phyloP scores from a whole-genome alignment of 53 echinoderm and acorn worm species.

The Echinarachnius parma region DNA sequence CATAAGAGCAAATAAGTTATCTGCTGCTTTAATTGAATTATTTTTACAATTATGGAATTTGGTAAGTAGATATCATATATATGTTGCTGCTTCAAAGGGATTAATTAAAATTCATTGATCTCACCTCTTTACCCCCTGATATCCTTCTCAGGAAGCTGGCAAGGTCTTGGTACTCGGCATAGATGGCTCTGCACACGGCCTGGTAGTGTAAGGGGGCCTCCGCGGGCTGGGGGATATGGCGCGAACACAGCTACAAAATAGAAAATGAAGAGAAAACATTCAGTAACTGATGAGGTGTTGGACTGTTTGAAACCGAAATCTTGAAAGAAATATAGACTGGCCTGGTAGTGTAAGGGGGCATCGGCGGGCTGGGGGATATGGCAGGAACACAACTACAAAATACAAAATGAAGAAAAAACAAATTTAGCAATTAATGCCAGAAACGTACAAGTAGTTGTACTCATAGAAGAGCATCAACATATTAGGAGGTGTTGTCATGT shows the following conservation, averaged over 20 bases:
- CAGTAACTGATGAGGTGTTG: too few species aligned
- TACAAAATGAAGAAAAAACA: not conserved
- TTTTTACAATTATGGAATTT: too few species aligned
- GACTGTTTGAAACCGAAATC: not conserved
- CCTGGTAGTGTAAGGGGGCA: slow-evolving; percentile 85
- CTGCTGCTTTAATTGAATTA: too few species aligned
- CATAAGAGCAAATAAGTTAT: too few species aligned
- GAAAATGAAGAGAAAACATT: not conserved
- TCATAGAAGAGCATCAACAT: too few species aligned
- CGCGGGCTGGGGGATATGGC: slow-evolving; percentile 66
- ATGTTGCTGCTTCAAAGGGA: too few species aligned
- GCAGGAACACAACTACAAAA: slow-evolving; percentile 61
- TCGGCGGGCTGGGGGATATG: slow-evolving; percentile 70
- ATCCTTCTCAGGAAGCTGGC: slow-evolving; percentile 82
- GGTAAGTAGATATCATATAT: too few species aligned
- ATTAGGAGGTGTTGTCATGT: too few species aligned
- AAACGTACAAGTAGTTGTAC: too few species aligned
- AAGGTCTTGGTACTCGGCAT: slow-evolving; percentile 82
- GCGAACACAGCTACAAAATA: slow-evolving; percentile 60
- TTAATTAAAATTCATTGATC: too few species aligned
- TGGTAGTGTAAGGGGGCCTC: slow-evolving; percentile 84
- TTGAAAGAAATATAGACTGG: too few species aligned
- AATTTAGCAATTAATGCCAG: slow-evolving; percentile 5
- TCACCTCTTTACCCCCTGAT: slow-evolving; percentile 80
- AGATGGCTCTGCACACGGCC: slow-evolving; percentile 86